Evolutionary conservation across 2,888 invertebrate species (phyloP).

Genomic region (Polymixis flavicincta): DNA sequence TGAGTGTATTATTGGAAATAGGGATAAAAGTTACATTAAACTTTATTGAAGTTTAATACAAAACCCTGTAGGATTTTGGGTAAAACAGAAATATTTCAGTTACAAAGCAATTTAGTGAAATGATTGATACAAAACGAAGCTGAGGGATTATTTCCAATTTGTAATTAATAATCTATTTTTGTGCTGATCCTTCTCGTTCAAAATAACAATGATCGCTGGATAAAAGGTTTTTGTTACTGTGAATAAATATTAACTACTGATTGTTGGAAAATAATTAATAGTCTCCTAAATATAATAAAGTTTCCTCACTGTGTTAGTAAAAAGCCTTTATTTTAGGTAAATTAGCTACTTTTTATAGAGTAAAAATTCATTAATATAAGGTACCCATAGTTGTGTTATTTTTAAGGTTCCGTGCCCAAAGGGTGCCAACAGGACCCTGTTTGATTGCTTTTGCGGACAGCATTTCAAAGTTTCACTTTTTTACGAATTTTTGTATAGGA

Average conservation of each 20-base stretch:
- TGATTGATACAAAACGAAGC: slow-evolving; percentile 20
- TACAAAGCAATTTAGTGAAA: slow-evolving; percentile 29
- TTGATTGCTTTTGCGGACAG: no score
- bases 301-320: no score
- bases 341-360: not conserved
- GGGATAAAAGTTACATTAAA: not conserved
- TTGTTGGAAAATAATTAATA: slow-evolving; percentile 7
- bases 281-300: not conserved
- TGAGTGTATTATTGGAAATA: not conserved
- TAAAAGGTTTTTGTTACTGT: not conserved
- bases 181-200: not conserved
- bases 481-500: no score
- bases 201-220: not conserved
- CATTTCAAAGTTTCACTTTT: no score
- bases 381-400: no score
- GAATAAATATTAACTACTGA: not conserved
- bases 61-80: slow-evolving; percentile 1
- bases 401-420: no score
- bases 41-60: slow-evolving; percentile 19
- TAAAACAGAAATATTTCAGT: slow-evolving; percentile 7
- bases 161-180: slow-evolving; percentile 38
- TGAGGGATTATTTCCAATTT: slow-evolving; percentile 12
- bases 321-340: not conserved
- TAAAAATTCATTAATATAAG: no score
- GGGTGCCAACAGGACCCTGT: no score